Base-by-base conservation (phyloP, 2,888 invertebrate species). In the Diplolepis rosae region DNA sequence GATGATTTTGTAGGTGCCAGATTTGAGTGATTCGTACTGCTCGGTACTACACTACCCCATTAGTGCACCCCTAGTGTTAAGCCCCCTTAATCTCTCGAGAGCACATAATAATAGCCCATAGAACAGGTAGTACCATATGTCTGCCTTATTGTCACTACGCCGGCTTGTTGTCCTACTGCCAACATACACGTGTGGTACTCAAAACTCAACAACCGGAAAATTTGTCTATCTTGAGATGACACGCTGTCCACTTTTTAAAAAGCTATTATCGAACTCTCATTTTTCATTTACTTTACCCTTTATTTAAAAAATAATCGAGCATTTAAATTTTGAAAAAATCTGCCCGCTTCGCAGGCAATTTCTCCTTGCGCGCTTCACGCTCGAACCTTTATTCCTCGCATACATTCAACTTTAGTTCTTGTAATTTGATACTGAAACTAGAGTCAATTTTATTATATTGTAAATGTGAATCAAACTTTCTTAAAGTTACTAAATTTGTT, bases 51-150 rank as follows among this genome's bases (percentile, higher is more conserved):
- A 39, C 71, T 68, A 68, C 79, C 82, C 82, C 79, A 83, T 84
- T 82, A 83, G 77, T 71, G 71, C 77, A 65, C 80, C 85, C 81
- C 79, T 71, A 68, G 79, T 68, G 79, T 77, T 85, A 83, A 84
- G 83, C 82, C 79, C 84, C 79, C 81, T 84, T 83, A 82, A 85
- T 78, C 83, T 83, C 56, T 87, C 81, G 81, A 79, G 82, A 82
- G 82, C 83, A 81, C 83, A 85, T 82, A 86, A 86, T 87, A 87
- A 87, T 85, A 80, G 86, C 77, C 82, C 75, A 79, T 82, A 79
- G 81, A 86, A 86, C 87, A 87, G 87, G 87, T 87, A 87, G 78
- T 76, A 85, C 87, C 87, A 87, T 87, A 87, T 87, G 87, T 83
- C 83, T 73, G 66, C 76, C 72, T 82, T 70, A 83, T 85, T 83